Evolutionary conservation across 1,140 invertebrate species (phyloP).

Genomic region (Cepaea nemoralis): DNA sequence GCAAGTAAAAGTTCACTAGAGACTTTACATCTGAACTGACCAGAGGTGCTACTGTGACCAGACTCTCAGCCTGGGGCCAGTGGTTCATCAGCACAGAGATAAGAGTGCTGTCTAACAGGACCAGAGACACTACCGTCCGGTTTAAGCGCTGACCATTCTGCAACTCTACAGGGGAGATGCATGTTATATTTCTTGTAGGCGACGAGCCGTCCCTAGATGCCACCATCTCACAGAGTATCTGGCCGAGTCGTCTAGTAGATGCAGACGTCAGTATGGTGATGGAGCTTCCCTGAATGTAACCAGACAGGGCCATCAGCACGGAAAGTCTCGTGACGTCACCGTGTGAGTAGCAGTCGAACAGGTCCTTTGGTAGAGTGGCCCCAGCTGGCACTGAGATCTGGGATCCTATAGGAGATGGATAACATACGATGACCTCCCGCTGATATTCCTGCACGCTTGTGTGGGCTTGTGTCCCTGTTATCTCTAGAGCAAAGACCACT

Average conservation of each 20-base stretch:
- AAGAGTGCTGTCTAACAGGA: constrained; percentile 22
- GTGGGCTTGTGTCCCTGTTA: neutral
- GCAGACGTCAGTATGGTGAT: neutral
- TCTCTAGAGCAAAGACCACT: constrained; percentile 34
- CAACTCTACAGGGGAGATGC: constrained; percentile 11
- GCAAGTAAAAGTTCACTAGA: constrained; percentile 17
- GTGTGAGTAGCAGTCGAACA: constrained; percentile 18
- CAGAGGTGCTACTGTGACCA: constrained; percentile 19
- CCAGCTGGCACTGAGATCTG: constrained; percentile 9
- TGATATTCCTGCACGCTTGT: neutral
- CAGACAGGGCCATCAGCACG: neutral
- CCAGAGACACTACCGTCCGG: constrained; percentile 27
- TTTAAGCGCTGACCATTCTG: neutral
- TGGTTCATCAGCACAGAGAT: neutral
- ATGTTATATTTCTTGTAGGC: neutral
- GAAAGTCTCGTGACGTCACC: constrained; percentile 17
- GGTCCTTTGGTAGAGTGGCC: neutral
- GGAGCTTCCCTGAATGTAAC: neutral
- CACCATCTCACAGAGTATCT: neutral
- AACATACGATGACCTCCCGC: constrained; percentile 7
- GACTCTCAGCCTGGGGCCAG: constrained; percentile 14
- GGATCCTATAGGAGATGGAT: constrained; percentile 21
- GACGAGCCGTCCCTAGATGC: constrained; percentile 1
- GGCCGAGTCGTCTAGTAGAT: neutral
- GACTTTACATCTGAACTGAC: neutral